Evolutionary conservation across 2,113 vertebrate genomes (phyloP), one percentile per base, ranked within the genome.

Genomic region (Dendrocopos noguchii): DNA sequence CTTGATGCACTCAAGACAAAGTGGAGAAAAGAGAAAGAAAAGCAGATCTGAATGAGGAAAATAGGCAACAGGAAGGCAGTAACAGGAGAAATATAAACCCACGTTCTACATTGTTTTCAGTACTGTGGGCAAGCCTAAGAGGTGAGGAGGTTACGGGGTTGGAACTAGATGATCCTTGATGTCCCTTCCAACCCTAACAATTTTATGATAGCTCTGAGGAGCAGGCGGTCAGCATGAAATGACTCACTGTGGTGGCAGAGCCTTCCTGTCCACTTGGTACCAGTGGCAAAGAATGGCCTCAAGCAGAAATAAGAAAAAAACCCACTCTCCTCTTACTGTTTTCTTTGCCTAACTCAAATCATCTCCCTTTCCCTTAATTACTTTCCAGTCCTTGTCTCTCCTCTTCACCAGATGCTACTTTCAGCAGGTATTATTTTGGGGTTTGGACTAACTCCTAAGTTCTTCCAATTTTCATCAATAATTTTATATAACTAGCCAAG

Each of bases 391-490:
- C 55, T 29, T 5, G 16, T 47, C 66, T 84, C 57, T 65, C 75
- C 18, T 19, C 34, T 12, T 92, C 66, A 59, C 55, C 67, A 82
- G 60, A 79, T 50, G 22, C 70, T 29, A 39, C 71, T 75, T 92
- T 46, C 67, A 85, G 90, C 18, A 66, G 28, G 46, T 42, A 28
- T 50, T 57, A 52, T 92, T 52, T 60, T 72, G 59, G 28, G 53
- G 84, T 83, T 74, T 56, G 36, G 76, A 74, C 47, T 71, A 91
- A 80, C 36, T 85, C 31, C 76, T 67, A 83, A 93, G 83, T 57
- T 93, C 79, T 80, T 89, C 29, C 88, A 74, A 80, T 83, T 93
- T 82, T 83, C 88, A 88, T 78, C 82, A 83, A 94, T 88, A 86
- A 88, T 86, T 96, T 84, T 34, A 83, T 72, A 47, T 57, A 87